These are phyloP conservation scores for Pavo muticus DNA, from an alignment of 2,113 vertebrate species.

Conservation along the genomic window DNA sequence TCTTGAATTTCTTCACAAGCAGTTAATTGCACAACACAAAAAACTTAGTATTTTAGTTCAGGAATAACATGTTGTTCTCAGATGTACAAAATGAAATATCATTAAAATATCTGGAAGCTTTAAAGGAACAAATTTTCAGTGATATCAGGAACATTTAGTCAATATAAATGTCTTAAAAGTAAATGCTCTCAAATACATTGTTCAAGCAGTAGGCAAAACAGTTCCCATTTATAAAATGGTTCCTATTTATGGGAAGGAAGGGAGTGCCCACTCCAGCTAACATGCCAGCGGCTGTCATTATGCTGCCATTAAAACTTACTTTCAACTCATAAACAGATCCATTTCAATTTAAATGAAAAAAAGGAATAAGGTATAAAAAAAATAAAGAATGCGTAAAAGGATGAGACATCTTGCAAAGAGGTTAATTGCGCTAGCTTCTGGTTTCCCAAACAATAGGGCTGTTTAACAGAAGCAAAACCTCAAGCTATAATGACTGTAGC, in stretches of 20 bases:
- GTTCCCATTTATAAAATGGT: constrained; percentile 21
- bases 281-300: not conserved
- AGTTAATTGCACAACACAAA: not conserved
- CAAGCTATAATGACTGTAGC: not conserved
- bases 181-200: constrained; percentile 11
- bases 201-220: constrained; percentile 26
- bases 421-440: not conserved
- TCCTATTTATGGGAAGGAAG: constrained; percentile 45
- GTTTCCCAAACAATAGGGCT: not conserved
- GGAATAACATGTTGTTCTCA: not conserved
- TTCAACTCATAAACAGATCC: constrained; percentile 23
- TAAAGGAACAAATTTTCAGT: not conserved
- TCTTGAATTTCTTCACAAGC: not conserved
- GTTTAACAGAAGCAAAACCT: not conserved
- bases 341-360: constrained; percentile 49
- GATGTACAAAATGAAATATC: not conserved
- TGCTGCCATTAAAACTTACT: not conserved
- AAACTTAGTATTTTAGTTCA: not conserved
- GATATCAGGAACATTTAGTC: constrained; percentile 3
- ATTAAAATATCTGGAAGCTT: not conserved
- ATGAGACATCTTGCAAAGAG: not conserved
- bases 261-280: not conserved
- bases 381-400: not conserved
- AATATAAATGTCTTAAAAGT: not conserved
- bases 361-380: not conserved